phyloP scores from a whole-genome alignment of 53 echinoderm and acorn worm species.

The Actinopyga echinites region DNA sequence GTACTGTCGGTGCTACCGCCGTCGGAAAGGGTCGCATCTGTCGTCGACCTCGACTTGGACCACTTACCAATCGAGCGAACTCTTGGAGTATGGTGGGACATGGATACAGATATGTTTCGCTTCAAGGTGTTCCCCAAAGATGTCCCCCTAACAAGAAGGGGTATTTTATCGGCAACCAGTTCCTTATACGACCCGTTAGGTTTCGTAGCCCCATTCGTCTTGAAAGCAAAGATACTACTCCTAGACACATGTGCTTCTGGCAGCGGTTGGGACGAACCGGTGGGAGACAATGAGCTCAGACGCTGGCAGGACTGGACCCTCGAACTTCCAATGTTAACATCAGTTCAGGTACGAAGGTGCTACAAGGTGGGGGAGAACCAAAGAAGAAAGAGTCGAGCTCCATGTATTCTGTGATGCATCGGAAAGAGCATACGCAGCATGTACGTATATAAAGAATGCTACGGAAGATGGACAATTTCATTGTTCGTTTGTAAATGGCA shows the following conservation, averaged over 20 bases:
- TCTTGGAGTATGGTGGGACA: constrained; percentile 51
- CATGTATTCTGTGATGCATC: constrained; percentile 50
- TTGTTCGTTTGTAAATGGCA: constrained; percentile 51
- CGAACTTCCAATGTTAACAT: constrained; percentile 28
- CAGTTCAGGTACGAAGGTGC: constrained; percentile 22
- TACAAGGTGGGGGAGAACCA: constrained; percentile 19
- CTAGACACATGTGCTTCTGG: constrained; percentile 18
- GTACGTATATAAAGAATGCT: constrained; percentile 10
- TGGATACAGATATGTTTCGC: constrained; percentile 39
- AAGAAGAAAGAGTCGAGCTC: constrained; percentile 13
- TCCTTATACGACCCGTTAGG: constrained; percentile 71
- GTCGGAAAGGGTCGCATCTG: constrained; percentile 53
- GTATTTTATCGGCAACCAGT: constrained; percentile 54
- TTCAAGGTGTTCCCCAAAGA: constrained; percentile 46
- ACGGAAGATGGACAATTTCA: constrained; percentile 17
- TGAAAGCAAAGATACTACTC: constrained; percentile 48
- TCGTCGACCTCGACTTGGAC: constrained; percentile 49
- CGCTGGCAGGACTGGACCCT: constrained; percentile 45
- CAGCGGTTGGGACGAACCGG: constrained; percentile 21
- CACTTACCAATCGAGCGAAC: constrained; percentile 40
- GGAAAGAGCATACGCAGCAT: constrained; percentile 44
- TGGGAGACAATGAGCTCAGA: not conserved
- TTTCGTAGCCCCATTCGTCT: constrained; percentile 63
- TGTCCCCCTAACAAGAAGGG: constrained; percentile 41
- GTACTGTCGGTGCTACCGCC: constrained; percentile 53